These are phyloP conservation scores for Lytechinus pictus DNA, from an alignment of 35 echinoderm and acorn worm genomes.

Conservation along the genomic window DNA sequence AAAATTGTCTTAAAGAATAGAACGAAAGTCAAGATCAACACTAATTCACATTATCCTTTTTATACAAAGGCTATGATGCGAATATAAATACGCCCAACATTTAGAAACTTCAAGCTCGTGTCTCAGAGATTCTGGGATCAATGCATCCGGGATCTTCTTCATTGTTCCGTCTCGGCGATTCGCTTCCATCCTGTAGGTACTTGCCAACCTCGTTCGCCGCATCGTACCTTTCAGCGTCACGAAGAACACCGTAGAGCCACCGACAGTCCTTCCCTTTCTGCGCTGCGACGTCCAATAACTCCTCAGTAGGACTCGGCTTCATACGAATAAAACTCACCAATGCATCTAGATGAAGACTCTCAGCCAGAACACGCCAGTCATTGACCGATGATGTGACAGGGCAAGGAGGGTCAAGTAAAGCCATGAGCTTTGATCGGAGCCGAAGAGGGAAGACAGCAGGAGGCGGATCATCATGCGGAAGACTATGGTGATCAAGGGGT, in stretches of 20 bases:
- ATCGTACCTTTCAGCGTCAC: constrained; percentile 62
- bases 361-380: constrained; percentile 89
- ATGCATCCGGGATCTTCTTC: not conserved
- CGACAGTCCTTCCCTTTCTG: constrained; percentile 56
- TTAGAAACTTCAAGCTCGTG: not conserved
- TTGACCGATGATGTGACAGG: constrained; percentile 54
- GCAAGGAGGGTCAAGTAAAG: constrained; percentile 67
- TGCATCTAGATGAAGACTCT: constrained; percentile 65
- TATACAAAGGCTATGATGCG: not conserved
- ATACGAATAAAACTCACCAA: constrained; percentile 59
- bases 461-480: not conserved
- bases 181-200: not conserved
- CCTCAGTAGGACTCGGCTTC: constrained; percentile 55
- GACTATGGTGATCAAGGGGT: not conserved
- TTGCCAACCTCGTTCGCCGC: constrained; percentile 68
- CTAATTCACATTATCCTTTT: too few relatives aligned
- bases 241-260: constrained; percentile 67
- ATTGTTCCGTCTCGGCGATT: not conserved
- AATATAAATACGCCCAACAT: too few relatives aligned
- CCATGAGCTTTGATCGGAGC: constrained; percentile 37
- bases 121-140: not conserved
- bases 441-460: not conserved
- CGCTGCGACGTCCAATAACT: constrained; percentile 65
- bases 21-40: too few relatives aligned
- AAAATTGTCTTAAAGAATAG: too few relatives aligned